Base-by-base conservation (phyloP, 2,797 vertebrate genomes). In the Alcedo atthis region DNA sequence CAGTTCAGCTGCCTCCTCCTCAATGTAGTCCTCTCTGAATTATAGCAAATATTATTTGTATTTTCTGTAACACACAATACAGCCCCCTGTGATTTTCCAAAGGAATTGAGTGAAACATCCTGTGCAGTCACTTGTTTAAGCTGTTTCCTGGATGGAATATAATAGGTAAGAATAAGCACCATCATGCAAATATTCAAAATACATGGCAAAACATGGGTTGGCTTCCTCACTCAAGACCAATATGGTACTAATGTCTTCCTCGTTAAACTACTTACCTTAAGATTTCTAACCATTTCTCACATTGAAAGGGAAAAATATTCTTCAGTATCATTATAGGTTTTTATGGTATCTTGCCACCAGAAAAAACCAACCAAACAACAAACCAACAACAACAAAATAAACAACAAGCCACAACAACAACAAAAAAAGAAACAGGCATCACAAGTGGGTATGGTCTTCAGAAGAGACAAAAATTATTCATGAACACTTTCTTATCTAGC, bases 1-100 rank as follows among this genome's bases (percentile, higher is more conserved):
- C 33, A 51, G 19, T 58, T 81, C 48, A 80, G 54, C 57, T 80
- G 4, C n/a, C 32, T 84, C 33, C 59, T 66, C 8, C 58, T 13
- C 42, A 75, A 7, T 77, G 82, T 51, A 83, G 40, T 78, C 17
- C 32, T 76, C 43, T 62, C 54, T 81, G 59, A 85, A 85, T 91
- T 73, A 73, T 25, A 57, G 20, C 12, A 59, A 70, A 67, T 77
- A 59, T 33, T 84, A 63, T 86, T 95, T 89, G 57, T 78, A 6
- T 87, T 87, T 85, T 76, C 55, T 81, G 9, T 55, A 42, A 37
- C 51, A 21, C 92, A 74, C 35, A 30, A 62, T 59, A 73, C 51
- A 95, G 42, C 58, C 12, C 33, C 62, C 32, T 37, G 55, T 81
- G 62, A 75, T 94, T 96, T 92, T 92, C 70, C 76, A 73, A 89